Conservation (phyloP, 2,113 vertebrate species). For the Melanocharis versteri region DNA sequence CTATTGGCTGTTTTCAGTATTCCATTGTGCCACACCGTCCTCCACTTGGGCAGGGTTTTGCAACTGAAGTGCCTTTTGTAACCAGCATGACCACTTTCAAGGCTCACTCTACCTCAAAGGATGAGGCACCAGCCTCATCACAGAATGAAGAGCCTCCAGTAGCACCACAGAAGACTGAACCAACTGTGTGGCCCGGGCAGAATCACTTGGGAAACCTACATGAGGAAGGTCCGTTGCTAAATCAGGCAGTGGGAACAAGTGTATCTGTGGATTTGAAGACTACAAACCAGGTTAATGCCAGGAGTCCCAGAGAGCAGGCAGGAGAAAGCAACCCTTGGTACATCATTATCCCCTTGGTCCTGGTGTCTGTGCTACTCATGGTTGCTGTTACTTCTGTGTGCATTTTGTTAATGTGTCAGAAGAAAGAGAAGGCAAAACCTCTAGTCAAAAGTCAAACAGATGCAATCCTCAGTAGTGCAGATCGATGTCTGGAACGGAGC, state of each 20-base stretch:
- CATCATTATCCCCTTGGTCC: slow-evolving; percentile 74
- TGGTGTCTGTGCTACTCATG: slow-evolving; percentile 73
- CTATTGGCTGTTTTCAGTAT: slow-evolving; percentile 77
- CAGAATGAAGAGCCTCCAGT: slow-evolving; percentile 33
- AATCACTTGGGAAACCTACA: slow-evolving; percentile 73
- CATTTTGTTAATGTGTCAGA: slow-evolving; percentile 70
- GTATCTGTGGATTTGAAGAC: slow-evolving; percentile 30
- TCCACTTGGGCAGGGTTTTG: slow-evolving; percentile 36
- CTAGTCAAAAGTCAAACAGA: slow-evolving; percentile 18
- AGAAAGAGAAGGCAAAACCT: slow-evolving; percentile 72
- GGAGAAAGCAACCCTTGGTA: slow-evolving; percentile 70
- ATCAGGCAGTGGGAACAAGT: slow-evolving; percentile 60
- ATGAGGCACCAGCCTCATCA: background rate
- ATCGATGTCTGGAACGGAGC: slow-evolving; percentile 68
- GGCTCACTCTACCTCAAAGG: slow-evolving; percentile 19
- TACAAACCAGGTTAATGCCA: slow-evolving; percentile 57
- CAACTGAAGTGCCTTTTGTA: slow-evolving; percentile 46
- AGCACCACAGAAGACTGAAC: slow-evolving; percentile 62
- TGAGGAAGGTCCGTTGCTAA: slow-evolving; percentile 27
- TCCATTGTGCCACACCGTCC: slow-evolving; percentile 74
- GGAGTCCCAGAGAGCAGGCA: slow-evolving; percentile 65
- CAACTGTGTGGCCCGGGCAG: slow-evolving; percentile 59
- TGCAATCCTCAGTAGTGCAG: slow-evolving; percentile 1
- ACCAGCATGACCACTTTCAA: slow-evolving; percentile 17
- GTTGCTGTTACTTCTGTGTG: slow-evolving; percentile 68